A percentile compares a stretch with the other conserved stretches of the same genome.
These are phyloP conservation scores for Columbina picui DNA, from an alignment of 2,113 vertebrate species.

Conservation along the genomic window DNA sequence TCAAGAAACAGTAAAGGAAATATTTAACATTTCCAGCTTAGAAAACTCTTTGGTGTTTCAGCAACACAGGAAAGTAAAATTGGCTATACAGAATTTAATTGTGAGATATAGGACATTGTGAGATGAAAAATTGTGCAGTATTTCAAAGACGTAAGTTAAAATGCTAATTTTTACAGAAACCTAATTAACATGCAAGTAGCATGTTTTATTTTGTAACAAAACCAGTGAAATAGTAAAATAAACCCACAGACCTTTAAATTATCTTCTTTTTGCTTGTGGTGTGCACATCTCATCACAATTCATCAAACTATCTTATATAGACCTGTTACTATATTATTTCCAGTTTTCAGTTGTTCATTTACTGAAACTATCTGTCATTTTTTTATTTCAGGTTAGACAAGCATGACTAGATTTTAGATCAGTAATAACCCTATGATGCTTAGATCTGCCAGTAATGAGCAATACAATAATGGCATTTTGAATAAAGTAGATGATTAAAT, in stretches of 20 bases:
- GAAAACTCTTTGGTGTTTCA: conserved; percentile 20
- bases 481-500: background rate
- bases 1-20: conserved; percentile 15
- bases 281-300: background rate
- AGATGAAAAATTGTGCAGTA: conserved; percentile 3
- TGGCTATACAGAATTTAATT: conserved; percentile 48
- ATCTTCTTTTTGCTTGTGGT: background rate
- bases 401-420: background rate
- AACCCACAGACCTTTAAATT: background rate
- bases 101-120: background rate
- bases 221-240: background rate
- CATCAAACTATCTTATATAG: background rate
- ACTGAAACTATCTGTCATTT: background rate
- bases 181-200: conserved; percentile 14
- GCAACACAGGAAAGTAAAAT: conserved; percentile 24
- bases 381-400: background rate
- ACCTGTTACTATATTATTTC: background rate
- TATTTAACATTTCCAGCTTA: conserved; percentile 17
- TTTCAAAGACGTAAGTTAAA: conserved; percentile 44
- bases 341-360: background rate
- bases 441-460: background rate
- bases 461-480: background rate
- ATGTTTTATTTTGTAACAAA: conserved; percentile 2
- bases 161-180: conserved; percentile 47
- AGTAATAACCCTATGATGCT: background rate